phyloP scores from a whole-genome alignment of 2,888 invertebrate species.

The Platycnemis pennipes region DNA sequence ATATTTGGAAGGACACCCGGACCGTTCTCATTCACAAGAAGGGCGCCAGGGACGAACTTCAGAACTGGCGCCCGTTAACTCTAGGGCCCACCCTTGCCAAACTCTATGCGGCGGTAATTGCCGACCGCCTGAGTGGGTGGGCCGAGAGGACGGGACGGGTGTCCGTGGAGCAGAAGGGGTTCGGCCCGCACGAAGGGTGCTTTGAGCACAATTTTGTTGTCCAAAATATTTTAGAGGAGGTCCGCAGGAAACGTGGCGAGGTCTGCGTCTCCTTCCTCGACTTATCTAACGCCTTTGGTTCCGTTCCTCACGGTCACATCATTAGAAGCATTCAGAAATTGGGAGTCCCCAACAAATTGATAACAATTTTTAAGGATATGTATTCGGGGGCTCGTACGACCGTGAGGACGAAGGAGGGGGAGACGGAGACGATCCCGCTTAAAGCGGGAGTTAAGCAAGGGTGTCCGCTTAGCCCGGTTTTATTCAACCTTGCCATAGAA shows the following conservation, averaged over 20 bases:
- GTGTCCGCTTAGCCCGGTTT: conserved; percentile 75
- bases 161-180: conserved; percentile 26
- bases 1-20: not conserved
- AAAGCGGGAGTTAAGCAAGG: conserved; percentile 76
- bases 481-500: conserved; percentile 76
- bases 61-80: conserved; percentile 47
- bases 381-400: not conserved
- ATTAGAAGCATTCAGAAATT: not conserved
- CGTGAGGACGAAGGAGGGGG: not conserved
- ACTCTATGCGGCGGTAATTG: conserved; percentile 47
- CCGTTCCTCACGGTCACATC: too few relatives aligned
- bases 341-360: not conserved
- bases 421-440: not conserved
- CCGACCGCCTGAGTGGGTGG: conserved; percentile 44
- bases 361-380: not conserved
- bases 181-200: not conserved
- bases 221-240: not conserved
- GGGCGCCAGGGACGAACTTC: not conserved
- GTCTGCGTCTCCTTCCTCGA: too few relatives aligned
- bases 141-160: not conserved
- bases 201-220: not conserved
- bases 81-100: conserved; percentile 64
- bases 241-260: too few relatives aligned
- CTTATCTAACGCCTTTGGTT: too few relatives aligned
- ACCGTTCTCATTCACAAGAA: conserved; percentile 70